A percentile compares a stretch with the other conserved stretches of the same genome.
phyloP scores from a whole-genome alignment of 2,888 invertebrate genomes.

The Elaeidobius kamerunicus region DNA sequence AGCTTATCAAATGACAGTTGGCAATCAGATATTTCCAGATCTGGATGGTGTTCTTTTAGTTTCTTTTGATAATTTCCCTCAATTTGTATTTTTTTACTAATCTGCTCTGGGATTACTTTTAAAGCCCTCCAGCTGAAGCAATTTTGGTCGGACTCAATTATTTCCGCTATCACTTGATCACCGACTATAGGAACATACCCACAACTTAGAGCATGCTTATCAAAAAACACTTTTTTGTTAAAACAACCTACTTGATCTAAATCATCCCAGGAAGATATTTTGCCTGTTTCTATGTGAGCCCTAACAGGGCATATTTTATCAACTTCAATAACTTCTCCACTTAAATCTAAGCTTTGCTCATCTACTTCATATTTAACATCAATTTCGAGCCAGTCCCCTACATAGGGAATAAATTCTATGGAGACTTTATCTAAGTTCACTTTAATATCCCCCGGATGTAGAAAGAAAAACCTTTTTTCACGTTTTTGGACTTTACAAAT shows the following conservation, averaged over 20 bases:
- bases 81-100: constrained; percentile 23
- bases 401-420: constrained; percentile 63
- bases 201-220: constrained; percentile 53
- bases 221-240: constrained; percentile 59
- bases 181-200: constrained; percentile 57
- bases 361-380: constrained; percentile 62
- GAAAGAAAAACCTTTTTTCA: constrained; percentile 46
- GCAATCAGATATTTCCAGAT: constrained; percentile 55
- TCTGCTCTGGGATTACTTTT: constrained; percentile 46
- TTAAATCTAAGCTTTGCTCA: constrained; percentile 52
- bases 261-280: constrained; percentile 50
- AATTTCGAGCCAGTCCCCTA: constrained; percentile 68
- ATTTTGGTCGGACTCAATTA: constrained; percentile 70
- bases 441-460: constrained; percentile 57
- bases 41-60: constrained; percentile 46
- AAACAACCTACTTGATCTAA: constrained; percentile 54
- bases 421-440: constrained; percentile 61
- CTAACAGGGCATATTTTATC: constrained; percentile 60
- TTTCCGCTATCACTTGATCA: constrained; percentile 62
- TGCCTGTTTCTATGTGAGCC: constrained; percentile 54
- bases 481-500: constrained; percentile 49
- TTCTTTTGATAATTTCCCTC: neutral
- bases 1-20: constrained; percentile 48
- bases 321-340: constrained; percentile 61
- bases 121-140: constrained; percentile 58